Evolutionary conservation across 2,797 vertebrate species (phyloP).

Genomic region (Sebastes miniatus): DNA sequence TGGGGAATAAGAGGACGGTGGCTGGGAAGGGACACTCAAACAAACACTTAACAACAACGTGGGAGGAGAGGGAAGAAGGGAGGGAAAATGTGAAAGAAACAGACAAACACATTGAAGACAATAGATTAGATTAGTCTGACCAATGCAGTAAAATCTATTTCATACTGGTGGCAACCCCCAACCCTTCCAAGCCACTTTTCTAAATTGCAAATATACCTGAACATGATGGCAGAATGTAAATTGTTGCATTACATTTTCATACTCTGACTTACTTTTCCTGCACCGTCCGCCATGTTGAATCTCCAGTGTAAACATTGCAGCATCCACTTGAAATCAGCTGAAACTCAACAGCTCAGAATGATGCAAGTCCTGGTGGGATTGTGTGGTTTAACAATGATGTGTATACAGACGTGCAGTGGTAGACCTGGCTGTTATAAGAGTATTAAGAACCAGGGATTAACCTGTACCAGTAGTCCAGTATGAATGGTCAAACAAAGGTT

Average conservation of each 20-base stretch:
- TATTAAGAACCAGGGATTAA: background rate
- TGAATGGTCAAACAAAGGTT: background rate
- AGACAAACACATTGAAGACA: background rate
- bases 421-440: background rate
- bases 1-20: conserved; percentile 12
- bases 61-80: background rate
- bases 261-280: background rate
- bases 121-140: background rate
- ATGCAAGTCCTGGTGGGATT: background rate
- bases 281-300: background rate
- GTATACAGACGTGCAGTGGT: background rate
- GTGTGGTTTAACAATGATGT: background rate
- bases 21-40: conserved; percentile 1
- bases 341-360: background rate
- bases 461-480: background rate
- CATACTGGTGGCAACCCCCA: background rate
- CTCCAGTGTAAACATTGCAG: background rate
- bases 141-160: background rate
- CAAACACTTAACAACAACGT: background rate
- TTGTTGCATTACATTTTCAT: background rate
- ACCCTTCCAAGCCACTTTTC: background rate
- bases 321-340: background rate
- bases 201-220: background rate
- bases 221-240: background rate
- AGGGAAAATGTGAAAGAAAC: background rate